Evolutionary conservation across 35 echinoderm and acorn worm species (phyloP), one percentile per base, ranked within the genome.

Genomic region (Diadema setosum): DNA sequence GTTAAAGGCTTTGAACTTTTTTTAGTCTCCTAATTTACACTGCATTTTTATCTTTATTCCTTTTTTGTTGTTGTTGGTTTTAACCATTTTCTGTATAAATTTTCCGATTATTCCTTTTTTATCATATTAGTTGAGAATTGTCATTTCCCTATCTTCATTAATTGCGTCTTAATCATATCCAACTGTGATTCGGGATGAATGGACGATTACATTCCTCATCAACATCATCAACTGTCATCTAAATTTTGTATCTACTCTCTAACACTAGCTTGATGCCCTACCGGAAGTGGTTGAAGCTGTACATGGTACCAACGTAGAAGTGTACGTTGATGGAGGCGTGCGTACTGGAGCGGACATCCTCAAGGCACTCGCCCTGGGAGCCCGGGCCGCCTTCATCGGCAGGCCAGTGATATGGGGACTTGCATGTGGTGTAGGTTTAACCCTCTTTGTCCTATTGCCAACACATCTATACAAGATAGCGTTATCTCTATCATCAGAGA

Each of bases 331-430:
- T 58, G 45, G 45, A 14, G 45, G 45, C 2, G 81, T 59, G 29
- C 81, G 73, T 3, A 78, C 73, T 18, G 70, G 87, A 23, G 64
- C 70, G 18, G 87, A 89, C 50, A 61, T 89, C 29, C 24, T 89
- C 50, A 89, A 89, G 29, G 87, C 87, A 12, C 74, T 89, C 12
- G 75, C 87, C 23, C 36, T 89, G 32, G 87, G 87, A 7, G 87
- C 87, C 24, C 44, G 75, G 26, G 87, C 87, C 32, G 87, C 65
- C 3, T 89, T 89, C 56, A 82, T 89, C 48, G 87, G 87, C 29
- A 27, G 87, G 14, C 87, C 87, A 5, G 46, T 29, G 40, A 39
- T 89, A 37, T 89, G 41, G 30, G 87, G 87, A 4, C 30, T 89
- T 9, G 87, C 87, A 18, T 82, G 70, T 45, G 46, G 39, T 46